Percentiles rank a stretch among this genome's conserved stretches.
phyloP scores from a whole-genome alignment of 2,113 vertebrate genomes.

The Mus spicilegus region DNA sequence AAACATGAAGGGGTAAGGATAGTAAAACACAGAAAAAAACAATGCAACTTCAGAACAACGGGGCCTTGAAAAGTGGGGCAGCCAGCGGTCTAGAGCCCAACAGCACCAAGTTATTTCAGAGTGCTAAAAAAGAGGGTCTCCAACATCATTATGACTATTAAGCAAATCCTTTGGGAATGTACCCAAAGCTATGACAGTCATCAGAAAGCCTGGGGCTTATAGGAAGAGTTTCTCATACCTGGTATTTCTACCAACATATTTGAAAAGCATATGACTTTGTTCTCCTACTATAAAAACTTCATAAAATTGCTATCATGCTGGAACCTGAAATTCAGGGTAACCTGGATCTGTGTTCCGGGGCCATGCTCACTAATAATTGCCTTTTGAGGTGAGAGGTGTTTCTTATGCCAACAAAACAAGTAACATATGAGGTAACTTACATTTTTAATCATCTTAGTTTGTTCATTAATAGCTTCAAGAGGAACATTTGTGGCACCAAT shows the following conservation, averaged over 20 bases:
- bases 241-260: neutral
- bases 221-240: neutral
- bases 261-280: neutral
- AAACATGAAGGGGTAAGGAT: neutral
- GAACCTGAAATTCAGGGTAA: neutral
- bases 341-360: neutral
- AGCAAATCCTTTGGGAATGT: neutral
- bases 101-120: neutral
- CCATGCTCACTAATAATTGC: neutral
- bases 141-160: neutral
- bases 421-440: constrained; percentile 86
- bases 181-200: neutral
- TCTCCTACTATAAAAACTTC: neutral
- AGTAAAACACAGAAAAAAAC: neutral
- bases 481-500: constrained; percentile 99
- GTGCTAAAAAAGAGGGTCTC: neutral
- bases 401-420: neutral
- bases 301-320: too few species aligned
- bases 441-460: constrained; percentile 98
- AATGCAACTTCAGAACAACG: neutral
- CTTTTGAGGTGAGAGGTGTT: neutral
- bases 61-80: neutral
- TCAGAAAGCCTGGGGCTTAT: neutral
- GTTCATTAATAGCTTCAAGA: constrained; percentile 95
- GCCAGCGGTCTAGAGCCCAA: neutral